Evolutionary conservation across 2,888 invertebrate genomes (phyloP).

Genomic region (Eupeodes luniger): DNA sequence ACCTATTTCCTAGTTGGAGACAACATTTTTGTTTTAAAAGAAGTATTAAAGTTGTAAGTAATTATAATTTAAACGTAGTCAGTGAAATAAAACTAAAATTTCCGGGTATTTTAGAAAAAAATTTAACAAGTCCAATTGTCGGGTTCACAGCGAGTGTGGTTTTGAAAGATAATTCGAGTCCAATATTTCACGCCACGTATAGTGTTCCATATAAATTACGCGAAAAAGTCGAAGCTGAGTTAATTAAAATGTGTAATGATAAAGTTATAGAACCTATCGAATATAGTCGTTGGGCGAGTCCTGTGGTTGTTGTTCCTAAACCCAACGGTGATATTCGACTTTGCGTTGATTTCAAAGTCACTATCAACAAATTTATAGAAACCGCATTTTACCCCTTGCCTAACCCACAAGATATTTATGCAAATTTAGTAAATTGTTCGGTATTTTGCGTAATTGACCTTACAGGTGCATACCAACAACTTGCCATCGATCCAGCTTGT

Average conservation of each 20-base stretch:
- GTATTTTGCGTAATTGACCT: constrained; percentile 10
- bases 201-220: not conserved
- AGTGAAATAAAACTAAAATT: constrained; percentile 7
- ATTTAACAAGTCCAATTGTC: not conserved
- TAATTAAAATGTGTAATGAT: constrained; percentile 45
- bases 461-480: constrained; percentile 21
- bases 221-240: constrained; percentile 52
- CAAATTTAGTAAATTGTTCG: no score
- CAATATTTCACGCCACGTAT: not conserved
- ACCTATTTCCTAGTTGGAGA: constrained; percentile 26
- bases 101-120: not conserved
- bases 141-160: constrained; percentile 21
- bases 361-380: constrained; percentile 67
- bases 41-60: constrained; percentile 6
- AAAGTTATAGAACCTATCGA: constrained; percentile 29
- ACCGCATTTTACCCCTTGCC: constrained; percentile 50
- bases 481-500: not conserved
- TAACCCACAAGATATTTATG: not conserved
- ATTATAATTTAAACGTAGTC: not conserved
- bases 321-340: constrained; percentile 14
- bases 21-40: not conserved
- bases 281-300: constrained; percentile 66
- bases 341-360: constrained; percentile 67
- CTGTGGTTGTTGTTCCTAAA: constrained; percentile 52
- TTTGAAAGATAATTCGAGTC: no score